Base-by-base conservation (phyloP, 2,113 vertebrate genomes). In the Phaetusa simplex region DNA sequence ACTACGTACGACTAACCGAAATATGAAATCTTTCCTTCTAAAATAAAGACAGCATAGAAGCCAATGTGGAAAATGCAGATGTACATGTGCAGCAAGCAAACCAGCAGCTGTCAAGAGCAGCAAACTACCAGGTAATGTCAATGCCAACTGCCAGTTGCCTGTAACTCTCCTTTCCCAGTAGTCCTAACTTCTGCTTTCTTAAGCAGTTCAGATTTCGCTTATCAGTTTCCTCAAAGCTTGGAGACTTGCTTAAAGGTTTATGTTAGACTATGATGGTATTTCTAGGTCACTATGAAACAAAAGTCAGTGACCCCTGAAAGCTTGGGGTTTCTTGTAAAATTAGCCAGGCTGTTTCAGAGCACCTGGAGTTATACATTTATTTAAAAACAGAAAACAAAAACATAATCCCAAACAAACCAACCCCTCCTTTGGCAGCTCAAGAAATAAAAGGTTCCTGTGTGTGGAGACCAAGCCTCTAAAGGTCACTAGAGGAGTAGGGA, bases 11-110 rank as follows among this genome's bases (percentile, higher is more conserved):
- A 82, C 74, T 95, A 91, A 94, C 3, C 20, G 82, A 56, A 89
- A 49, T 69, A 56, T 91, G 12, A 69, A 82, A 56, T 82, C 5
- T 95, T 91, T 86, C 20, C 4, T 94, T 93, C 93, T 77, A 21
- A 97, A 95, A 97, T 97, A 93, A 96, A 99, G 99, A 99, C 93
- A 99, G 99, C 96, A 99, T 99, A 98, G 99, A 99, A 96, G 99
- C 99, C 96, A 99, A 99, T 3, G 99, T 99, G 87, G 99, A 99
- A 97, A 99, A 18, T 38, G 97, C 99, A 26, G 99, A 99, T 1
- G 97, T 98, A 30, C 97, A 98, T 0, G 99, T 99, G 81, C 99
- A 99, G 70, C 98, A 97, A 71, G 99, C 98, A 83, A 99, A 98
- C 59, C 99, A 99, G 93, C 99, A 99, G 93, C 98, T 99, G 38